Base-by-base conservation (phyloP, 2,113 vertebrate species). In the Limnothrissa miodon region DNA sequence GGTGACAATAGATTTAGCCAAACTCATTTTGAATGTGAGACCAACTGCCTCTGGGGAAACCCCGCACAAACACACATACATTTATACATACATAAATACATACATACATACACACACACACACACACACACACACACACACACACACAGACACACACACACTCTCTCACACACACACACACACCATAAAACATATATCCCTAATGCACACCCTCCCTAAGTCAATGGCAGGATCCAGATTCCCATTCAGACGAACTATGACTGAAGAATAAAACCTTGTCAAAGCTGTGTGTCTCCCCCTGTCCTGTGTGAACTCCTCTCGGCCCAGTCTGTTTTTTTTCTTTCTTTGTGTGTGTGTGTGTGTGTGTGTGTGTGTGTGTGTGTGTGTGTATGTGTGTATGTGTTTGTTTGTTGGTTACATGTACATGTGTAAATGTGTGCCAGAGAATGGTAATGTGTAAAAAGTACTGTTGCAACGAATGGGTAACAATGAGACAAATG, bases 241-340 rank as follows among this genome's bases (percentile, higher is more conserved):
- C 42, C 78, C 56, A 81, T 82, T 62, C 23, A 39, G 33, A 86
- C 79, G 33, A 39, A 81, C 81, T 25, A 23, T 8, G 59, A 62
- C 33, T 81, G 39, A 17, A 7, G 66, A 86, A 88, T 86, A 88
- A 88, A 86, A 82, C 83, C 46, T 79, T 83, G 45, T 83, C 46
- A 78, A 85, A 83, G n/a, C 74, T n/a, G 59, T 78, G 78, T 78
- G 81, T 66, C 78, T 25, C 84, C 83, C 82, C 80, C 78, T 86
- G 81, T 88, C 46, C 45, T 81, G 79, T 85, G 33, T 85, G 81
- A 81, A 62, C 85, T 83, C 86, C 74, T 86, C 59, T 86, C 78
- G 81, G 83, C 79, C 36, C 81, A 6, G 17, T 81, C 56, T 84
- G 81, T 59, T 33, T 74, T 25, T 84, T 45, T 84, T 81, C 80